Evolutionary conservation across 2,888 invertebrate genomes (phyloP), one percentile per base, ranked within the genome.

Genomic region (Brachyptera risi): DNA sequence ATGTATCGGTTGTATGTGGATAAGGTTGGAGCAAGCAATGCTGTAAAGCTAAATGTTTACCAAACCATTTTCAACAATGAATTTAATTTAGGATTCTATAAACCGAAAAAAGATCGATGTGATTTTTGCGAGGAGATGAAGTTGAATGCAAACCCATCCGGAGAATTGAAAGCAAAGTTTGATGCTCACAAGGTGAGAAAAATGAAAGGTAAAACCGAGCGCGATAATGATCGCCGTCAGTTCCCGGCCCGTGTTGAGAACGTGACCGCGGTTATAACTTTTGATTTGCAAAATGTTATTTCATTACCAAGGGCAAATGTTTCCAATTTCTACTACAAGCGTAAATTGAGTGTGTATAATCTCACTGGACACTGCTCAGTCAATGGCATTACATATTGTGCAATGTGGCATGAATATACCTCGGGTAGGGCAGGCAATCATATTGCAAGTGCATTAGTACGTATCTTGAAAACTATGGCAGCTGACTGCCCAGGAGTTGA

Each of bases 81-180:
- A 50, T 67, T 62, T 50, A 67, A 66, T 61, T 57, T 66, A 21
- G 65, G 63, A 9, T 68, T 67, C 56, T 60, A 59, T 61, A 50
- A 60, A 7, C 65, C 68, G 13, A 69, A 69, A 56, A 68, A 68
- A 40, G 68, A 68, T 44, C 66, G 65, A 56, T 69, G 67, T 61
- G 62, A 63, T 11, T 17, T 17, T 19, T 44, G 44, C 19, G 44
- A 44, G 19, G 44, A 5, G 11, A 17, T 44, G 7, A 44, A 44
- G 21, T 3, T 44, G 11, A 11, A 4, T 5, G 3, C 44, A 19
- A 44, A 15, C 15, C 60, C 65, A 17, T 68, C 65, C 58, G 37
- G 23, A 56, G 27, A 49, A 44, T 65, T 61, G 59, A 38, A 62
- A 35, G 13, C 7, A 35, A 9, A 15, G 21, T 35, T 15, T 35